A percentile compares a stretch with the other conserved stretches of the same genome.
Evolutionary conservation across 1,140 invertebrate species (phyloP).

Genomic region (Lanistes nyassanus): DNA sequence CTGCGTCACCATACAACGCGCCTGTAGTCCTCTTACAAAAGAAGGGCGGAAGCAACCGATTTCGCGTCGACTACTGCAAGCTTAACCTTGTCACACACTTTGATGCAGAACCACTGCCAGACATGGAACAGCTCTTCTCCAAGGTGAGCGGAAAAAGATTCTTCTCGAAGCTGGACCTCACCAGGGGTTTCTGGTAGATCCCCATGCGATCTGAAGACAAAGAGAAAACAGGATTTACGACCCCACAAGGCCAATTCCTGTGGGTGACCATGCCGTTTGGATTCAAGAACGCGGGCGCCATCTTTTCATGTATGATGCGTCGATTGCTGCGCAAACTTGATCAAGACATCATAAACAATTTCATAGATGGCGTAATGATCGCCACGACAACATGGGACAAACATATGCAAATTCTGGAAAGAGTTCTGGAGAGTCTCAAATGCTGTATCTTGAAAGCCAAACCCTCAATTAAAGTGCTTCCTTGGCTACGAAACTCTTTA

Average conservation of each 20-base stretch:
- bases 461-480: slow-evolving; percentile 6
- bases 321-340: slow-evolving; percentile 13
- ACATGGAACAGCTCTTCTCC: slow-evolving; percentile 40
- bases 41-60: slow-evolving; percentile 63
- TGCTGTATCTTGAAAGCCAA: not conserved
- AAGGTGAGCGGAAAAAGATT: slow-evolving; percentile 10
- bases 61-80: slow-evolving; percentile 69
- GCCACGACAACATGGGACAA: not conserved
- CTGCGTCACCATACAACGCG: slow-evolving; percentile 68
- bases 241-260: slow-evolving; percentile 20
- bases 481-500: not conserved
- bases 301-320: slow-evolving; percentile 34
- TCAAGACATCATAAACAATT: not conserved
- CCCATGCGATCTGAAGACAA: slow-evolving; percentile 1
- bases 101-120: slow-evolving; percentile 47
- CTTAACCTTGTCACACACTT: slow-evolving; percentile 37
- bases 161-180: slow-evolving; percentile 26
- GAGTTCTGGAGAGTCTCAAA: not conserved
- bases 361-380: slow-evolving; percentile 10
- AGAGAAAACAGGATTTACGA: slow-evolving; percentile 30
- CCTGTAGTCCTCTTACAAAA: slow-evolving; percentile 70
- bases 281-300: slow-evolving; percentile 33
- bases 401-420: not conserved
- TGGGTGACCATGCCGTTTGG: slow-evolving; percentile 43
- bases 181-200: slow-evolving; percentile 40